Evolutionary conservation across 92 coral and sea anemone species (phyloP).

Genomic region (Virgularia gustaviana): DNA sequence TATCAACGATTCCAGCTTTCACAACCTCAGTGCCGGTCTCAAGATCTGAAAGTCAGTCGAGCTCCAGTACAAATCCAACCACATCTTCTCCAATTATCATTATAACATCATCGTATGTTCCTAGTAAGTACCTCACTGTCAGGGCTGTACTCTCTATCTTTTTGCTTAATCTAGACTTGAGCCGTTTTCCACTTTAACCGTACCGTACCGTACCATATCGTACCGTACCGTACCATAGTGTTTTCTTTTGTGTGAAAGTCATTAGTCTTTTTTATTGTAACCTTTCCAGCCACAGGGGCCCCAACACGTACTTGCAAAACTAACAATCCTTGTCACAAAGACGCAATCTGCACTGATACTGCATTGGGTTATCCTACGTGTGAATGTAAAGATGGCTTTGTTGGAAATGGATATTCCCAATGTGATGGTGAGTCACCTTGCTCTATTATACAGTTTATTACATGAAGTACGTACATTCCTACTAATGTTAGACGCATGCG

Average conservation of each 20-base stretch:
- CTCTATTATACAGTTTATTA: background rate
- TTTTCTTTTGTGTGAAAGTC: too few relatives aligned
- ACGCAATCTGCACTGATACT: slow-evolving; percentile 18
- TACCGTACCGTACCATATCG: background rate
- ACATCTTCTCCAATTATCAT: too few relatives aligned
- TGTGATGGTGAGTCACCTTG: slow-evolving; percentile 13
- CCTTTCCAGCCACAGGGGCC: too few relatives aligned
- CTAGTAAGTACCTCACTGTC: background rate
- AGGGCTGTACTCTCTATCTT: background rate
- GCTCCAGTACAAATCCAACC: too few relatives aligned
- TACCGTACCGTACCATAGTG: background rate
- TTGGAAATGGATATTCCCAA: slow-evolving; percentile 1
- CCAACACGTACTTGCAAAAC: too few relatives aligned
- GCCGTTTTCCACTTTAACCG: background rate
- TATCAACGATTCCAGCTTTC: too few relatives aligned
- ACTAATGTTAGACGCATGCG: too few relatives aligned
- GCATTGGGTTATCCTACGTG: slow-evolving; percentile 2
- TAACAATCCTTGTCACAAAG: slow-evolving; percentile 15
- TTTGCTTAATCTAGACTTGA: too few relatives aligned
- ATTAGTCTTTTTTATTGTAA: too few relatives aligned
- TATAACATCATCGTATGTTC: background rate
- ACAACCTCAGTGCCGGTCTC: too few relatives aligned
- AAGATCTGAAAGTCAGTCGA: too few relatives aligned
- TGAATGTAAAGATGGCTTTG: slow-evolving; percentile 14
- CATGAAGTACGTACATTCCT: too few relatives aligned